Evolutionary conservation across 2,888 invertebrate species (phyloP), one percentile per base, ranked within the genome.

Genomic region (Drosophila infuscata): DNA sequence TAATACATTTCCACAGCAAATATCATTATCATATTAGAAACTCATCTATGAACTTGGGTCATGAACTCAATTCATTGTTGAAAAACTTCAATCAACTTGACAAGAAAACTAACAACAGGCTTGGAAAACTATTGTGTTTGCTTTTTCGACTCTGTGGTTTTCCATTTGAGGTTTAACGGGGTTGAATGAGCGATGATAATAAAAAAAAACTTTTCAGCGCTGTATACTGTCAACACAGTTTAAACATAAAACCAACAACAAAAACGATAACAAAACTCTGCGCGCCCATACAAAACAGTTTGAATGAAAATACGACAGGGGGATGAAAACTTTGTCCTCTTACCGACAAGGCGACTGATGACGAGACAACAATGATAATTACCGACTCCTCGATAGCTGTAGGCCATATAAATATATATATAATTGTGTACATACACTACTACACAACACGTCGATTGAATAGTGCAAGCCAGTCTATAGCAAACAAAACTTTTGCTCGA

Each of bases 21-120:
- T 84, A 79, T 87, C 83, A 90, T 89, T 90, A 87, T 80, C 80
- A 87, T 80, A 87, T 87, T 87, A 87, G 89, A 82, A 87, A 90
- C 77, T 86, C 79, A 83, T 89, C 82, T 76, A 49, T 49, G 49
- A 78, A 83, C 63, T 76, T 84, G 35, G 6, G 51, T 51, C 70
- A 73, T 65, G 61, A 72, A 59, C 81, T 76, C 72, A 41, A 67
- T 72, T 59, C 68, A 60, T 58, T 71, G 56, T 59, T 49, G 38
- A 36, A 32, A 81, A 79, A 76, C 73, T 81, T 76, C 51, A 15
- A 54, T 62, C 66, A 67, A 79, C 67, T 64, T 59, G 25, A 30
- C 30, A 33, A 35, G 54, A 64, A 66, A 57, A 52, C 63, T 71
- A 65, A 74, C 69, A 69, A 49, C 60, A 65, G 41, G 32, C 64